These are phyloP conservation scores for Tragopan temminckii DNA, from an alignment of 2,797 vertebrate genomes.

Conservation along the genomic window DNA sequence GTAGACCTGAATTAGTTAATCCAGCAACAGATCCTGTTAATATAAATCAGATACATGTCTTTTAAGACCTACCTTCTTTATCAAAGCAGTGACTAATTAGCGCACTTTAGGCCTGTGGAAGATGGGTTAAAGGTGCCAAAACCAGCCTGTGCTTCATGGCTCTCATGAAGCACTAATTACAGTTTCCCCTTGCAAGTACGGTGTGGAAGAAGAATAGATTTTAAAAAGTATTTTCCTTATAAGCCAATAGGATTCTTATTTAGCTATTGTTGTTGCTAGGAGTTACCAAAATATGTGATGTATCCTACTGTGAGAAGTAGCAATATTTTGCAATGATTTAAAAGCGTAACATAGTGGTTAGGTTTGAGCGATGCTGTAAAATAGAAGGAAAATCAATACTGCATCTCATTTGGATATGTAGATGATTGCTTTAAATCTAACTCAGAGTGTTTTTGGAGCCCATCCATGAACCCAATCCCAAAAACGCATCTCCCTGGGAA, in stretches of 20 bases:
- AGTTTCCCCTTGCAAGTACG: not conserved
- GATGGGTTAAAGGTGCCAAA: not conserved
- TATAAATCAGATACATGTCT: not conserved
- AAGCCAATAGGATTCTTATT: not conserved
- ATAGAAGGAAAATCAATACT: not conserved
- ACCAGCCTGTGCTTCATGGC: not conserved
- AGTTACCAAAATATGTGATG: not conserved
- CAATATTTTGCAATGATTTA: not conserved
- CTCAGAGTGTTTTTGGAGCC: not conserved
- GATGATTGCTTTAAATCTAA: not conserved
- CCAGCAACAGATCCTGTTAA: not conserved
- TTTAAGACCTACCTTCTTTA: not conserved
- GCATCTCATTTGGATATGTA: not conserved
- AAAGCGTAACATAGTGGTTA: not conserved
- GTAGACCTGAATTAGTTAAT: not conserved
- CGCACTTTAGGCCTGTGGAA: not conserved
- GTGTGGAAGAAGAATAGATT: not conserved
- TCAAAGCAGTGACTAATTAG: not conserved
- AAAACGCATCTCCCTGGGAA: not conserved
- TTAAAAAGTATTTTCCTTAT: not conserved
- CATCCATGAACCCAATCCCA: not conserved
- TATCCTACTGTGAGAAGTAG: not conserved
- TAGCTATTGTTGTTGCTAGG: not conserved
- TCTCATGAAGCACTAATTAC: not conserved
- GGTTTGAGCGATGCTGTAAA: not conserved